phyloP scores from a whole-genome alignment of 2,888 invertebrate species.

The Nymphalis c-album region DNA sequence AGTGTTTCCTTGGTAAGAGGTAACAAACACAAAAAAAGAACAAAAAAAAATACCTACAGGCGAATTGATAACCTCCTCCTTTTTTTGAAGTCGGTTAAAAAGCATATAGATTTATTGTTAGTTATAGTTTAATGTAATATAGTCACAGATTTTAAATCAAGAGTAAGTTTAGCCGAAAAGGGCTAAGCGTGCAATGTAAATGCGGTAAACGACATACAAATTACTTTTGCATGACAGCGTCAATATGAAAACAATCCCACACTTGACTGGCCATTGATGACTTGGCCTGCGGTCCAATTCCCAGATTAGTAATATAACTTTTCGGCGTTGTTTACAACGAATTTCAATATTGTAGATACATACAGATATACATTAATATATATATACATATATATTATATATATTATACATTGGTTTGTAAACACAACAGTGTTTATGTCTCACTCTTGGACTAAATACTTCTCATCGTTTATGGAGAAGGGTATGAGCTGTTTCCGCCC shows the following conservation, averaged over 20 bases:
- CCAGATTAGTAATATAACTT: slow-evolving; percentile 48
- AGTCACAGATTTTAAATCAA: not conserved
- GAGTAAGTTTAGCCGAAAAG: not conserved
- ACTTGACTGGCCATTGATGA: slow-evolving; percentile 69
- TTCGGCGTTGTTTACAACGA: slow-evolving; percentile 23
- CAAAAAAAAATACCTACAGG: no score
- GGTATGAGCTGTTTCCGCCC: no score
- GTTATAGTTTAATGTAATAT: no score
- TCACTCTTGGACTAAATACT: no score
- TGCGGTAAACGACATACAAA: slow-evolving; percentile 21
- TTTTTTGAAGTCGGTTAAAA: no score
- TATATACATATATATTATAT: no score
- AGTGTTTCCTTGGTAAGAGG: no score
- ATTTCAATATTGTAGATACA: not conserved
- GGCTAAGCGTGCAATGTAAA: not conserved
- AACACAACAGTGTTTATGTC: not conserved
- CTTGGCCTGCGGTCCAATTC: slow-evolving; percentile 62
- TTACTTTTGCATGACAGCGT: slow-evolving; percentile 39
- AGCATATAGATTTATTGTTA: no score
- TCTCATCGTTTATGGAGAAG: no score
- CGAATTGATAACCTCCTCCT: no score
- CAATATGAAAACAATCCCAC: slow-evolving; percentile 68
- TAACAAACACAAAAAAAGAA: no score
- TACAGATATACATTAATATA: no score
- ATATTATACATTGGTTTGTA: not conserved